These are phyloP conservation scores for Drosophila fuyamai DNA, from an alignment of 1,140 invertebrate genomes.

Conservation along the genomic window DNA sequence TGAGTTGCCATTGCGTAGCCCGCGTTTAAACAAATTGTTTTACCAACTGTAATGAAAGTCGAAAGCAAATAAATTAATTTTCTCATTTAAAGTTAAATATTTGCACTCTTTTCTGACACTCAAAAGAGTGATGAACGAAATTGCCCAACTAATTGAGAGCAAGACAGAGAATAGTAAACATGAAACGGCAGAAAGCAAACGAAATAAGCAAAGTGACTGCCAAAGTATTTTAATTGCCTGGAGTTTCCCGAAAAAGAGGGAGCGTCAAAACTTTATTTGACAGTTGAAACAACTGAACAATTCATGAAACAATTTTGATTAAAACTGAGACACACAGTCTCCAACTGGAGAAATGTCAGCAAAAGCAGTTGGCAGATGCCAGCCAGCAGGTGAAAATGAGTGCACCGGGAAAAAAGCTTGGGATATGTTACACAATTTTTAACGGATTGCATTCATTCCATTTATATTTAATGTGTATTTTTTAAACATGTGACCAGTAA, in stretches of 20 bases:
- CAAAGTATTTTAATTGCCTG: conserved; percentile 81
- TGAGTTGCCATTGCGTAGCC: conserved; percentile 45
- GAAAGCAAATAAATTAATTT: conserved; percentile 70
- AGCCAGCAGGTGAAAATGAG: conserved; percentile 40
- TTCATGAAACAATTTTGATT: conserved; percentile 83
- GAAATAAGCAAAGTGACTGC: conserved; percentile 63
- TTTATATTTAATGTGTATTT: too few relatives aligned
- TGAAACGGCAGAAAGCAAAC: conserved; percentile 30
- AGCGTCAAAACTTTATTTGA: conserved; percentile 81
- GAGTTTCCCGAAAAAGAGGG: conserved; percentile 46
- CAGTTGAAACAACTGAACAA: conserved; percentile 78
- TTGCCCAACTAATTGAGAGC: conserved; percentile 71
- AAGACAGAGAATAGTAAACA: conserved; percentile 40
- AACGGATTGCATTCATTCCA: background rate
- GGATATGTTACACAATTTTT: background rate
- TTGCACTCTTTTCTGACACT: conserved; percentile 35
- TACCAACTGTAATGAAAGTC: conserved; percentile 67
- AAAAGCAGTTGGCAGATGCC: conserved; percentile 42
- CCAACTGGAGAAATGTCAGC: conserved; percentile 39
- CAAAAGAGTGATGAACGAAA: conserved; percentile 27
- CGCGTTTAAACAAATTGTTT: conserved; percentile 53
- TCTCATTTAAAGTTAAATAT: conserved; percentile 57
- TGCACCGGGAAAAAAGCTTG: background rate
- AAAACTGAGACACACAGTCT: conserved; percentile 69
- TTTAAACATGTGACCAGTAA: too few relatives aligned